Base-by-base conservation (phyloP, 2,113 vertebrate genomes). In the Pelusios castaneus region DNA sequence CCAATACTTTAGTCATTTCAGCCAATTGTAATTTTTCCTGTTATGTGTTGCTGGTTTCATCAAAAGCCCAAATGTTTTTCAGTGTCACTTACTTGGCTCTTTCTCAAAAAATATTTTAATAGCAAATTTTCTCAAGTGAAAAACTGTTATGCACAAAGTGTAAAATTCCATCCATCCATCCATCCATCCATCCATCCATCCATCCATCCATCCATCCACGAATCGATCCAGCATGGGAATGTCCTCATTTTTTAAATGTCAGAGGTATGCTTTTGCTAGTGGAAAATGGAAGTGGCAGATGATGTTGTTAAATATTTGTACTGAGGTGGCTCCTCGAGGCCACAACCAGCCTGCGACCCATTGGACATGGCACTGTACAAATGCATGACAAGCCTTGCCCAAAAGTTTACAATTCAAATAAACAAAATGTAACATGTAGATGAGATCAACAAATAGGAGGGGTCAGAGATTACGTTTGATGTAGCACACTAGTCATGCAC, bases 321-420 rank as follows among this genome's bases (percentile, higher is more conserved):
- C n/a, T 82, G 56, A 49, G 10, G 4, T 29, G 84, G 31, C 77
- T 34, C 41, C 31, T 77, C 6, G 31, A 52, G 78, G 86, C 89
- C 83, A 29, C 49, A 52, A 22, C 3, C 0, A 0, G 16, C 47
- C 55, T 81, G 29, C 82, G 12, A 17, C 22, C 88, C 67, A 45
- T 58, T 93, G 52, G 85, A 13, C 80, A 0, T 2, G 67, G 5
- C 84, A 88, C 11, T 58, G 56, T 43, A 89, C 87, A 93, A 14
- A 2, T 82, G 63, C n/a, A 29, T 76, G 27, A 45, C 24, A 43
- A 76, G 76, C 12, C 67, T 81, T 88, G 54, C 47, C 8, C 31
- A 70, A 55, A 29, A 89, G 25, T 34, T 29, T 63, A 51, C n/a
- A 91, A 34, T 56, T 25, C 80, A 54, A 54, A 90, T 70, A 11